Evolutionary conservation across 1,140 invertebrate species (phyloP).

Genomic region (Zophobas atratus): DNA sequence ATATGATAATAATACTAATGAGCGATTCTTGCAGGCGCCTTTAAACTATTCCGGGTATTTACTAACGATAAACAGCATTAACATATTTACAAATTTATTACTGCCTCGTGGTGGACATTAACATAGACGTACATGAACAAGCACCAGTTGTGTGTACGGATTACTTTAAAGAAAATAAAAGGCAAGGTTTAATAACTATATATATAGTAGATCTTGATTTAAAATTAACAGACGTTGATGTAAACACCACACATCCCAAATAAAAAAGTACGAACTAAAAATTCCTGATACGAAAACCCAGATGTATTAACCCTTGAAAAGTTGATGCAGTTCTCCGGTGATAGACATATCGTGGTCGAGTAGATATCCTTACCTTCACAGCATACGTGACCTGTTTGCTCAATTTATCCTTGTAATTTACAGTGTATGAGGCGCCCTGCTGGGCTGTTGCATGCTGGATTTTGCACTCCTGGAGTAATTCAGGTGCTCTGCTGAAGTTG

Average conservation of each 20-base stretch:
- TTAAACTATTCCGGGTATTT: conserved; percentile 28
- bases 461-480: conserved; percentile 47
- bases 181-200: not conserved
- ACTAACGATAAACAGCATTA: conserved; percentile 29
- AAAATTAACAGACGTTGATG: no score
- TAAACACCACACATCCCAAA: not conserved
- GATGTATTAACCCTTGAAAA: conserved; percentile 14
- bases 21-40: conserved; percentile 30
- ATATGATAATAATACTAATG: conserved; percentile 40
- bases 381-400: conserved; percentile 50
- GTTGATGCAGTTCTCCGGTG: conserved; percentile 45
- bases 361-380: conserved; percentile 52
- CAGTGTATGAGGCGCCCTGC: conserved; percentile 48
- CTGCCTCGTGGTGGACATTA: conserved; percentile 21
- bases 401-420: conserved; percentile 53
- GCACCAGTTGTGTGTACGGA: not conserved
- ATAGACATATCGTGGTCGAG: conserved; percentile 54
- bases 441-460: conserved; percentile 49
- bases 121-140: conserved; percentile 10
- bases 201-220: not conserved
- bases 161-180: not conserved
- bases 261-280: not conserved
- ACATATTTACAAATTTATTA: conserved; percentile 28
- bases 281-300: not conserved
- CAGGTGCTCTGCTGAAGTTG: conserved; percentile 49